These are phyloP conservation scores for Polymixis flavicincta DNA, from an alignment of 2,888 invertebrate genomes.

Conservation along the genomic window DNA sequence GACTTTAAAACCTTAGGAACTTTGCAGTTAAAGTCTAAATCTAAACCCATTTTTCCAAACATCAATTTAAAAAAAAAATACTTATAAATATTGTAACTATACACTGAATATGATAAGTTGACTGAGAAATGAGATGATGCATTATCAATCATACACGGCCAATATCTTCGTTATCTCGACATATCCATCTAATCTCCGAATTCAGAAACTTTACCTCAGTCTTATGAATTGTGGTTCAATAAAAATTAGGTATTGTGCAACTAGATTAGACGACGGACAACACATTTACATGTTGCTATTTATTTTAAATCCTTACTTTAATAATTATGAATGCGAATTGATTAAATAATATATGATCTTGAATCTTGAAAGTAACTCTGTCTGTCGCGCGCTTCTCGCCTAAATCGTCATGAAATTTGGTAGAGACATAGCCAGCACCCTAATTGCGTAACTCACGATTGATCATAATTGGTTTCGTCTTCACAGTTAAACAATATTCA, in stretches of 20 bases:
- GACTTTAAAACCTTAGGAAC: constrained; percentile 87
- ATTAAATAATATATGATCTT: too few species aligned
- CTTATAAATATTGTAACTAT: constrained; percentile 46
- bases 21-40: constrained; percentile 84
- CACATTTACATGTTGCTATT: neutral
- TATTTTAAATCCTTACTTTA: too few species aligned
- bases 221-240: constrained; percentile 36
- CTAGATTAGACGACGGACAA: constrained; percentile 29
- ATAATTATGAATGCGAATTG: too few species aligned
- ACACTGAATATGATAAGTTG: constrained; percentile 67
- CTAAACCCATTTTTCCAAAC: constrained; percentile 67
- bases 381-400: too few species aligned
- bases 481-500: too few species aligned
- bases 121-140: constrained; percentile 78
- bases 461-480: too few species aligned
- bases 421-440: too few species aligned
- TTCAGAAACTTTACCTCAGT: constrained; percentile 38
- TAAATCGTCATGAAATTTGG: too few species aligned
- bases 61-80: constrained; percentile 18
- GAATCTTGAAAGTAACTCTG: too few species aligned
- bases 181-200: constrained; percentile 80
- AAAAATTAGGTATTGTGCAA: constrained; percentile 14
- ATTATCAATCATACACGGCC: constrained; percentile 80
- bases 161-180: constrained; percentile 85
- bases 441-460: too few species aligned